These are phyloP conservation scores for Mesoclemmys tuberculata DNA, from an alignment of 2,113 vertebrate species.

Conservation along the genomic window DNA sequence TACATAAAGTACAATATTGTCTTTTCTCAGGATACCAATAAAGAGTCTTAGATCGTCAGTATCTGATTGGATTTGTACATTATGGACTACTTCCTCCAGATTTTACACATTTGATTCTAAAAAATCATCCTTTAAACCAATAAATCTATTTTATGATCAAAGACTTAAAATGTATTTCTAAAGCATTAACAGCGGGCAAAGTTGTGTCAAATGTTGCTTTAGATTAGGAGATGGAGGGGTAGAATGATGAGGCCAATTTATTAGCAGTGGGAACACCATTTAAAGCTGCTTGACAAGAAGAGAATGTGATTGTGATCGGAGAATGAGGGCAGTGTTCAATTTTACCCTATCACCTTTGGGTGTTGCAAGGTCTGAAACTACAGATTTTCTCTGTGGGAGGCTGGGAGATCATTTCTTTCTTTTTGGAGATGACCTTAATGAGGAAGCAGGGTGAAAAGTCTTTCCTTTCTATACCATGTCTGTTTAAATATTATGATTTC, in stretches of 20 bases:
- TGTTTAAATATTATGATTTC: background rate
- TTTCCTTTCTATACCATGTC: background rate
- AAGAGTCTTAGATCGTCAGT: background rate
- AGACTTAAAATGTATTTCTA: background rate
- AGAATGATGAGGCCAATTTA: background rate
- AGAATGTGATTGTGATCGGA: background rate
- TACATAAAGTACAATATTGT: background rate
- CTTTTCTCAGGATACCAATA: background rate
- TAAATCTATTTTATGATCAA: background rate
- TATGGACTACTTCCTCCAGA: background rate
- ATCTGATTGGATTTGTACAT: background rate
- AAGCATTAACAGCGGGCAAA: background rate
- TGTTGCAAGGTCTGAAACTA: background rate
- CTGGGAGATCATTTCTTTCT: background rate
- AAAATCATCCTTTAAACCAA: background rate
- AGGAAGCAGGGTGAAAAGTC: background rate
- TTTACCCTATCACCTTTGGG: background rate
- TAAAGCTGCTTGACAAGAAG: background rate
- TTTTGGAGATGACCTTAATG: background rate
- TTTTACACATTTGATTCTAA: background rate
- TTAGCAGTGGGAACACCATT: background rate
- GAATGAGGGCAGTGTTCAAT: background rate
- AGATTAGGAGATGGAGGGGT: background rate
- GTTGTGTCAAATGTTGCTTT: background rate
- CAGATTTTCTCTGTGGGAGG: background rate